These are phyloP conservation scores for Vanessa cardui DNA, from an alignment of 2,888 invertebrate species.

Conservation along the genomic window DNA sequence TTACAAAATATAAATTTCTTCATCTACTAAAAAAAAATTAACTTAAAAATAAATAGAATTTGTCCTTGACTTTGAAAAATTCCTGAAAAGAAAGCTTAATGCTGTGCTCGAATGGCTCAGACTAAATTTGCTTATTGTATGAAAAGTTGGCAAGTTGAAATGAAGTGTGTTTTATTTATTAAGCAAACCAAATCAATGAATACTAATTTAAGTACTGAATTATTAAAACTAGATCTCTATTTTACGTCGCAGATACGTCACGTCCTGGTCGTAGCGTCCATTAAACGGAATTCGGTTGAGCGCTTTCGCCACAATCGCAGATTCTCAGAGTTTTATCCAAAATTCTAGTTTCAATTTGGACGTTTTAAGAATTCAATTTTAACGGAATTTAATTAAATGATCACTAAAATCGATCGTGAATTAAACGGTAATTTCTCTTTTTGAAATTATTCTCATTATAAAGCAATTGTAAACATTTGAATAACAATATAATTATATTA, in stretches of 20 bases:
- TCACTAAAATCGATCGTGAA: not conserved
- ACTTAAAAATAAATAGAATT: too few relatives aligned
- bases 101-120: too few relatives aligned
- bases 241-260: conserved; percentile 6
- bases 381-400: not conserved
- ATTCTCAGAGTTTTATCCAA: conserved; percentile 2
- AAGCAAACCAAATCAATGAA: not conserved
- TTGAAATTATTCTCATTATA: not conserved
- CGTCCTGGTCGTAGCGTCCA: conserved; percentile 2
- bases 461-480: not conserved
- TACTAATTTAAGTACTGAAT: not conserved
- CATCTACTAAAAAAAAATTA: too few relatives aligned
- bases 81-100: too few relatives aligned
- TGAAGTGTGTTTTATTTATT: too few relatives aligned
- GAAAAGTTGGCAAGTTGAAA: too few relatives aligned
- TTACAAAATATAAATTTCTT: too few relatives aligned
- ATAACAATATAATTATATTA: not conserved
- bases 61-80: too few relatives aligned
- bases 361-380: not conserved
- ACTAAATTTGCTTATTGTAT: too few relatives aligned
- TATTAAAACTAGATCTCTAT: not conserved
- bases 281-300: conserved; percentile 3
- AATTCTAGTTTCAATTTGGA: not conserved
- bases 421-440: not conserved
- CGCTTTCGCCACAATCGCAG: conserved; percentile 5